Evolutionary conservation across 2,888 invertebrate genomes (phyloP).

Genomic region (Pycnomerus fuliginosus): DNA sequence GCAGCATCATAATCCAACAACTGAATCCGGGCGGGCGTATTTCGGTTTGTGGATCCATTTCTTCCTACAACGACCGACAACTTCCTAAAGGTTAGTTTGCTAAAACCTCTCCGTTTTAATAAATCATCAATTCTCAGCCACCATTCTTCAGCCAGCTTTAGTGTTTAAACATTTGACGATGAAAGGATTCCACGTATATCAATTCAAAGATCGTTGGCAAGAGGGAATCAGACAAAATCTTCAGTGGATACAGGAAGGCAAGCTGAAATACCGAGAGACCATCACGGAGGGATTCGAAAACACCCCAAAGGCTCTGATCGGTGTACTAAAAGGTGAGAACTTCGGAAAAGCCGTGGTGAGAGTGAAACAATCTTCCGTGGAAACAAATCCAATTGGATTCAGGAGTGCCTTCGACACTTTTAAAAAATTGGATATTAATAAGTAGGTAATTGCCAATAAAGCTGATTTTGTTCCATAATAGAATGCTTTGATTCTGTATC

Average conservation of each 20-base stretch:
- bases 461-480: too few species aligned
- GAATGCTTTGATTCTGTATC: too few species aligned
- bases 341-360: conserved; percentile 70
- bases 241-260: conserved; percentile 64
- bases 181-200: conserved; percentile 61
- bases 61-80: conserved; percentile 66
- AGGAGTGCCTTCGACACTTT: conserved; percentile 12
- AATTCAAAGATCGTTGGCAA: conserved; percentile 60
- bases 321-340: conserved; percentile 63
- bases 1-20: conserved; percentile 60
- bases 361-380: conserved; percentile 35
- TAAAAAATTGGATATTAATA: too few species aligned
- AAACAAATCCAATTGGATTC: conserved; percentile 9
- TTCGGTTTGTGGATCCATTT: conserved; percentile 69
- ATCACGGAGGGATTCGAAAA: conserved; percentile 71
- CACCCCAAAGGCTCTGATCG: conserved; percentile 67
- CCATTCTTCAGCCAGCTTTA: too few species aligned
- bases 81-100: too few species aligned
- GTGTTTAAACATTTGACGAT: conserved; percentile 61
- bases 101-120: too few species aligned
- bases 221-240: conserved; percentile 65
- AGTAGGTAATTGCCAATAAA: too few species aligned
- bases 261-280: conserved; percentile 67
- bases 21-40: conserved; percentile 67
- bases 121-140: conserved; percentile 43